Percentiles rank a stretch among this genome's conserved stretches.
Conservation (phyloP, 2,113 vertebrate genomes). For the Heterochromis multidens region DNA sequence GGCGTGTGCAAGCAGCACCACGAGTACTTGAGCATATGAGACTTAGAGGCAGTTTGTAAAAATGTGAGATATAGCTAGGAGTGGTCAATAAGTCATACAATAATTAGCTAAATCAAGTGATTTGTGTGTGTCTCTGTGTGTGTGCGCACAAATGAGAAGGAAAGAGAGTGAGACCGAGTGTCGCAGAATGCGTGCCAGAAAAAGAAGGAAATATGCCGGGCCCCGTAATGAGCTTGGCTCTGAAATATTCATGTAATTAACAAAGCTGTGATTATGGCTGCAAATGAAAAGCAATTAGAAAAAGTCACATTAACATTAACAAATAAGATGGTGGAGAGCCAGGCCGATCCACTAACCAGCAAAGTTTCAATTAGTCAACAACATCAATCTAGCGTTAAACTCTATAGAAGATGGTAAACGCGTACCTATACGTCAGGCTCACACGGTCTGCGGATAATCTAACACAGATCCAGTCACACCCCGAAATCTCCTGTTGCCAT, state of each 20-base stretch:
- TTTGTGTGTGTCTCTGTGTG: background rate
- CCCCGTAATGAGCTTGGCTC: constrained; percentile 59
- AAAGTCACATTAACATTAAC: constrained; percentile 66
- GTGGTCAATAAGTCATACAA: constrained; percentile 32
- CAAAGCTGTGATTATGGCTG: constrained; percentile 69
- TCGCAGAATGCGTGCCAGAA: constrained; percentile 12
- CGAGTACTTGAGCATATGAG: background rate
- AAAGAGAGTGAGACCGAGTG: constrained; percentile 30
- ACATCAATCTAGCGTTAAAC: background rate
- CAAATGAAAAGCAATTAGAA: constrained; percentile 72
- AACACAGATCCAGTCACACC: background rate
- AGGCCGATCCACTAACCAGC: constrained; percentile 11
- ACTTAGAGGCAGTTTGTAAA: background rate
- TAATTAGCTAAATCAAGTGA: constrained; percentile 44
- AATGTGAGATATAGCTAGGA: background rate
- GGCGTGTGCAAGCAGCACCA: background rate
- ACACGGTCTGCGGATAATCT: background rate
- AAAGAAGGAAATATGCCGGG: constrained; percentile 50
- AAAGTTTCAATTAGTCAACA: constrained; percentile 34
- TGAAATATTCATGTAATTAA: constrained; percentile 74
- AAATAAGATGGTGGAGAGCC: constrained; percentile 54
- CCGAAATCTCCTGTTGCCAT: constrained; percentile 43
- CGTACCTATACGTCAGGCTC: background rate
- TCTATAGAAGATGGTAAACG: background rate
- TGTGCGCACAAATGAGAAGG: background rate